Evolutionary conservation across 2,797 vertebrate genomes (phyloP).

Genomic region (Geotrypetes seraphini): DNA sequence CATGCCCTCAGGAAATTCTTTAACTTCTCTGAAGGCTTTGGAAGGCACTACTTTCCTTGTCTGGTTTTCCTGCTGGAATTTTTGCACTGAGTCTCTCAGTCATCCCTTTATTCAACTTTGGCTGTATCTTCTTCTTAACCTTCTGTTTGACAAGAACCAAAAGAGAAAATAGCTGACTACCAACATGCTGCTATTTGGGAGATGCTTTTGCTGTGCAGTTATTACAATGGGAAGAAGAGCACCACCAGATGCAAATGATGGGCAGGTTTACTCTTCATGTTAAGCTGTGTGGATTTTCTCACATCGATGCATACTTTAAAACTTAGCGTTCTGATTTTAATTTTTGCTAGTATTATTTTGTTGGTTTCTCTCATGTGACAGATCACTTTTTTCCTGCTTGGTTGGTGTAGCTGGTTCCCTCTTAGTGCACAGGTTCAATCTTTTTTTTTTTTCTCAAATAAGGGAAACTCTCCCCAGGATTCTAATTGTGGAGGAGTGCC

Average conservation of each 20-base stretch:
- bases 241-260: constrained; percentile 63
- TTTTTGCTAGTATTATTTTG: constrained; percentile 77
- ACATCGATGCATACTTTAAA: constrained; percentile 62
- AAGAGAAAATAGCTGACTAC: constrained; percentile 67
- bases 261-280: constrained; percentile 71
- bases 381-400: constrained; percentile 74
- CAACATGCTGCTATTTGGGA: constrained; percentile 81
- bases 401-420: constrained; percentile 74
- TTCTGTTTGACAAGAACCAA: constrained; percentile 72
- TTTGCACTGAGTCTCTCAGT: constrained; percentile 70
- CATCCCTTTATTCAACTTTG: constrained; percentile 87
- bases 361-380: constrained; percentile 72
- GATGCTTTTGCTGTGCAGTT: constrained; percentile 74
- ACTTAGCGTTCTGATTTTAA: constrained; percentile 68
- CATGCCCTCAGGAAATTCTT: no score
- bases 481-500: constrained; percentile 75
- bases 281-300: constrained; percentile 78
- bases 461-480: constrained; percentile 50
- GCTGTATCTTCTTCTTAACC: constrained; percentile 91
- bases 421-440: constrained; percentile 73
- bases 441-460: constrained; percentile 55
- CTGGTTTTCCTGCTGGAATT: constrained; percentile 44
- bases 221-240: constrained; percentile 55
- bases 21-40: no score
- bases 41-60: no score